Evolutionary conservation across 2,888 invertebrate species (phyloP).

Genomic region (Biston stratarius): DNA sequence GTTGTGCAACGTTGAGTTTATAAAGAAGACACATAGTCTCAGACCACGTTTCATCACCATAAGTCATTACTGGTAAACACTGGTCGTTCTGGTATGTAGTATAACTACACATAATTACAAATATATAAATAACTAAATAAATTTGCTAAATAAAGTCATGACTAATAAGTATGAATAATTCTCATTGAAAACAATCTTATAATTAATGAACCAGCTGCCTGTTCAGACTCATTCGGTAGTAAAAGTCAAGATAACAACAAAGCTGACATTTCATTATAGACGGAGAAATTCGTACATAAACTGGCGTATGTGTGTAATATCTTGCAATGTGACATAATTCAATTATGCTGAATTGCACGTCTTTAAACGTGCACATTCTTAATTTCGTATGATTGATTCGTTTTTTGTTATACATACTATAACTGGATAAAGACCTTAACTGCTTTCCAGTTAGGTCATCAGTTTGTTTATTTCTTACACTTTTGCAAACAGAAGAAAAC

Average conservation of each 20-base stretch:
- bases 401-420: background rate
- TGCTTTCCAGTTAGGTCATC: no score
- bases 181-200: background rate
- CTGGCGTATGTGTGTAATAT: constrained; percentile 3
- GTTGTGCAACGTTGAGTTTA: no score
- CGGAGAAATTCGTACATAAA: constrained; percentile 17
- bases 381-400: background rate
- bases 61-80: no score
- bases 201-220: constrained; percentile 1
- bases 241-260: constrained; percentile 9
- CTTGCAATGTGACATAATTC: constrained; percentile 25
- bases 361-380: constrained; percentile 21
- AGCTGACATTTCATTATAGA: constrained; percentile 11
- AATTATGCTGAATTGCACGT: constrained; percentile 17
- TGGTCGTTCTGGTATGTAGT: no score
- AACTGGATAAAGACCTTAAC: no score
- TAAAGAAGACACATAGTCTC: no score
- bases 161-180: background rate
- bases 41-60: no score
- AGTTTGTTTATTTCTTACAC: no score
- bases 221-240: background rate
- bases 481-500: no score
- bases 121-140: background rate
- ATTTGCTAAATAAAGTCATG: background rate
- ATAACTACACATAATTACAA: background rate